These are phyloP conservation scores for Sialis lutaria DNA, from an alignment of 2,888 invertebrate species.

Conservation along the genomic window DNA sequence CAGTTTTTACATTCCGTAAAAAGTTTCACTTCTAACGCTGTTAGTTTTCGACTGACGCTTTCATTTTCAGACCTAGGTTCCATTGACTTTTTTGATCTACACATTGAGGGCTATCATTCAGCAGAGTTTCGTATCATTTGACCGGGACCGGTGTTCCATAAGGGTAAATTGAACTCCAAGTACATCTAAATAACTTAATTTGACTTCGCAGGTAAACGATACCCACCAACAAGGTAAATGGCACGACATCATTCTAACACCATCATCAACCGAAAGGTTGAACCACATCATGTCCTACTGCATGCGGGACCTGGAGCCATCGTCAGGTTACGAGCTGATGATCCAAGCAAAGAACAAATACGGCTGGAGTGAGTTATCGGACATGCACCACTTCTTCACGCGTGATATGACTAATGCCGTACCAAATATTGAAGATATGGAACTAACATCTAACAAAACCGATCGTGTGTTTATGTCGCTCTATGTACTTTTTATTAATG, in stretches of 20 bases:
- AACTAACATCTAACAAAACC: too few species aligned
- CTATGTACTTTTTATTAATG: too few species aligned
- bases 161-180: too few species aligned
- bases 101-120: too few species aligned
- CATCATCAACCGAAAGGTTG: slow-evolving; percentile 16
- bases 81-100: too few species aligned
- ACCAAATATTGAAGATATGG: background rate
- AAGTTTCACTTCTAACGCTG: too few species aligned
- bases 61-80: too few species aligned
- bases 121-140: too few species aligned
- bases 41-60: too few species aligned
- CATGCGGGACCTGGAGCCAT: slow-evolving; percentile 29
- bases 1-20: too few species aligned
- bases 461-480: too few species aligned
- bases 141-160: too few species aligned
- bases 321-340: slow-evolving; percentile 34
- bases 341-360: slow-evolving; percentile 37
- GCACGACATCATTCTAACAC: slow-evolving; percentile 31
- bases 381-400: slow-evolving; percentile 34
- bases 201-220: slow-evolving; percentile 25
- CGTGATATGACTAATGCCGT: slow-evolving; percentile 5
- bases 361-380: slow-evolving; percentile 35
- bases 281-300: slow-evolving; percentile 27
- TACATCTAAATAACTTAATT: background rate
- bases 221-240: slow-evolving; percentile 32